Conservation (phyloP, 1,140 invertebrate genomes). For the Octopus sinensis region DNA sequence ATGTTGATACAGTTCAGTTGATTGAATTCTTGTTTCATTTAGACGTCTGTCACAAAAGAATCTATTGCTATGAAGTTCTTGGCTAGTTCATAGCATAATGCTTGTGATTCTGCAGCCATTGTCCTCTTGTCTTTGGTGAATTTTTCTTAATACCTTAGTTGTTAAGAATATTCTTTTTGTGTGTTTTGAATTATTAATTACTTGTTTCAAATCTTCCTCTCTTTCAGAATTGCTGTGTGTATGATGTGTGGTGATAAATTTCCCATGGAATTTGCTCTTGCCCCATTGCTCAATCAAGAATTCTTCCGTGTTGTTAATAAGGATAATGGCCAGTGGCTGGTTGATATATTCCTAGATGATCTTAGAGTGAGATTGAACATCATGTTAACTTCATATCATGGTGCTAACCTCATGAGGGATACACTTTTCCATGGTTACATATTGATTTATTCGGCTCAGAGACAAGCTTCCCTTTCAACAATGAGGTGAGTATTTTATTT, state of each 20-base stretch:
- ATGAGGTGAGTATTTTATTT: slow-evolving; percentile 71
- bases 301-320: slow-evolving; percentile 78
- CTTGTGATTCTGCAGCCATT: too few species aligned
- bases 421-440: slow-evolving; percentile 85
- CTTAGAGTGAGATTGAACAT: slow-evolving; percentile 82
- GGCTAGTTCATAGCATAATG: too few species aligned
- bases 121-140: too few species aligned
- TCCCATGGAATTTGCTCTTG: slow-evolving; percentile 83
- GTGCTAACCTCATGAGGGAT: slow-evolving; percentile 63
- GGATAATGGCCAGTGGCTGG: slow-evolving; percentile 60
- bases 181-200: neutral
- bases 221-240: slow-evolving; percentile 80
- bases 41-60: too few species aligned
- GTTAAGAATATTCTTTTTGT: too few species aligned
- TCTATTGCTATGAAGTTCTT: too few species aligned
- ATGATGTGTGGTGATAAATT: slow-evolving; percentile 96
- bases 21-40: too few species aligned
- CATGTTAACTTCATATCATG: slow-evolving; percentile 92
- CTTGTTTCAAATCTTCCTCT: slow-evolving; percentile 15
- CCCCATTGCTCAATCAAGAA: slow-evolving; percentile 82
- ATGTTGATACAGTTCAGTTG: too few species aligned
- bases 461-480: slow-evolving; percentile 89
- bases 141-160: too few species aligned
- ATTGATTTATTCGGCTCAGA: slow-evolving; percentile 89
- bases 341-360: slow-evolving; percentile 87